These are phyloP conservation scores for Magallana gigas DNA, from an alignment of 1,140 invertebrate genomes.

Conservation along the genomic window DNA sequence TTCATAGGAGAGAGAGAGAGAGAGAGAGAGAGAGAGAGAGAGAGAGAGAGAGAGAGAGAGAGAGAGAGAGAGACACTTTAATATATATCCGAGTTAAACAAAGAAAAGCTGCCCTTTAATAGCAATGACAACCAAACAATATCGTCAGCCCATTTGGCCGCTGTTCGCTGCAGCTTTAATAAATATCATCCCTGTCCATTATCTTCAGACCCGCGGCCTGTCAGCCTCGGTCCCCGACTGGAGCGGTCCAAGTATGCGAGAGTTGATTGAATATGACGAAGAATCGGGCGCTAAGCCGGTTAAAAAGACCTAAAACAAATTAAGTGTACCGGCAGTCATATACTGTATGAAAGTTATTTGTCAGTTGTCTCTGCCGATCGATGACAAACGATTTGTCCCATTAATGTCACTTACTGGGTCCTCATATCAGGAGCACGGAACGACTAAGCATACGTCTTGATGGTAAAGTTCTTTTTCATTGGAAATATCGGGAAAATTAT, in stretches of 20 bases:
- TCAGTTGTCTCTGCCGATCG: background rate
- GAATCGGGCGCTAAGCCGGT: background rate
- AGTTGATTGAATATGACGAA: conserved; percentile 25
- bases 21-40: too few species aligned
- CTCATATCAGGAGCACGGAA: background rate
- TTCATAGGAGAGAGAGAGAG: too few species aligned
- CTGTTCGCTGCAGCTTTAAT: background rate
- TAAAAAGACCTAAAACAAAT: background rate
- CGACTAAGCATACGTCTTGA: too few species aligned
- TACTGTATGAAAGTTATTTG: background rate
- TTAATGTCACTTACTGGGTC: background rate
- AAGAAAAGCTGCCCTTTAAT: too few species aligned
- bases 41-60: too few species aligned
- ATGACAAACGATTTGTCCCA: background rate
- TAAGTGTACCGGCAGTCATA: background rate
- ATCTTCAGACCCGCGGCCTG: background rate
- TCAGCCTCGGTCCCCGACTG: background rate
- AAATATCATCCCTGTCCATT: conserved; percentile 13
- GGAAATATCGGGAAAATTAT: too few species aligned
- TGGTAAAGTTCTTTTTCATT: too few species aligned
- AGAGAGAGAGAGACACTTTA: too few species aligned
- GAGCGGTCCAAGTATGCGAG: background rate
- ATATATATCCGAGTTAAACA: too few species aligned
- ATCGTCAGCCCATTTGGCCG: too few species aligned
- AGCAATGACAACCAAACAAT: too few species aligned